Conservation (phyloP, 2,888 invertebrate genomes). For the Machimus rusticus region DNA sequence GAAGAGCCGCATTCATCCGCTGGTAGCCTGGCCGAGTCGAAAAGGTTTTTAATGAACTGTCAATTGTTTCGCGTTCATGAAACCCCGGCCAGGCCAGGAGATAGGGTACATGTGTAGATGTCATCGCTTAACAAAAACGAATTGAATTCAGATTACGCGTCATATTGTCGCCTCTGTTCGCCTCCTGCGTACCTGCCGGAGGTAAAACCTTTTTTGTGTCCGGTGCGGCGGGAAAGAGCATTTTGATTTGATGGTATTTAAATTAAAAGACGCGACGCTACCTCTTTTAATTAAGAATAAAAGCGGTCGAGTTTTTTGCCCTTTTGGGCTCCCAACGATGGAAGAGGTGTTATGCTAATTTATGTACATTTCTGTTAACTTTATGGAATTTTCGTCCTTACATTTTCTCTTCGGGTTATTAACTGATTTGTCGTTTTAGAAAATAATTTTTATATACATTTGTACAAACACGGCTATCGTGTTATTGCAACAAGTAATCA, state of each 20-base stretch:
- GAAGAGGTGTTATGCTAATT: background rate
- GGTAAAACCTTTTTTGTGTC: conserved; percentile 35
- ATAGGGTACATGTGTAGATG: conserved; percentile 42
- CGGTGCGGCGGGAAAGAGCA: background rate
- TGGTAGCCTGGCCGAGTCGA: background rate
- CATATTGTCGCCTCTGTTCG: conserved; percentile 53
- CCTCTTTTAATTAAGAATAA: conserved; percentile 34
- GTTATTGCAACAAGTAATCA: background rate
- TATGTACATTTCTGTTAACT: background rate
- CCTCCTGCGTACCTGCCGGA: conserved; percentile 48
- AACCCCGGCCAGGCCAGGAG: conserved; percentile 10
- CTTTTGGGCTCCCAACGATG: background rate
- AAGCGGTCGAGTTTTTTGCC: background rate
- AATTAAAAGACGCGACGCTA: conserved; percentile 36
- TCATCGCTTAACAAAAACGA: conserved; percentile 49
- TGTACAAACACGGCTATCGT: background rate
- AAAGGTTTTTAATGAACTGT: conserved; percentile 43
- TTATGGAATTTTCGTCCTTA: background rate
- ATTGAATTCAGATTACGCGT: conserved; percentile 54
- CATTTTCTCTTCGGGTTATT: background rate
- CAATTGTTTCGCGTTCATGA: conserved; percentile 40
- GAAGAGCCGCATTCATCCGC: conserved; percentile 5
- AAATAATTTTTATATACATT: background rate
- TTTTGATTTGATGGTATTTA: conserved; percentile 23
- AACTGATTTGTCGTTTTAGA: background rate